Conservation (phyloP, 2,113 vertebrate genomes). For the Antigone vipio region DNA sequence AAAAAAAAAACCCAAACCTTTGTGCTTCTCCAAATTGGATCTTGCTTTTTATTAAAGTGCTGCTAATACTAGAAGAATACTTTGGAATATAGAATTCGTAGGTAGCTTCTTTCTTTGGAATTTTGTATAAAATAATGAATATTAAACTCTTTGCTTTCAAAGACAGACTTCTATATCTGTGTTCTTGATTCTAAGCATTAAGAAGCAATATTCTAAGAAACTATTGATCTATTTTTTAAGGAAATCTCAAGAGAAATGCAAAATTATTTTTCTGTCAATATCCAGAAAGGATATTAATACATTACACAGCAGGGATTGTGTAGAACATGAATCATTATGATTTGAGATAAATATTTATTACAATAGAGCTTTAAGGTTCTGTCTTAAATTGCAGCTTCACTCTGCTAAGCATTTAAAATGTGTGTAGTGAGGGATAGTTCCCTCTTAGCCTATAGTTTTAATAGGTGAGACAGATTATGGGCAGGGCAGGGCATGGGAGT, state of each 20-base stretch:
- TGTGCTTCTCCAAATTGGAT: background rate
- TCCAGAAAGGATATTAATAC: background rate
- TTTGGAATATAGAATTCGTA: background rate
- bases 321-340: background rate
- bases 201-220: background rate
- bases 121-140: background rate
- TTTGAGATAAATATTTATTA: background rate
- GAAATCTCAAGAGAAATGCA: background rate
- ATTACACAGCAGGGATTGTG: background rate
- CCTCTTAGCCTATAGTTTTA: background rate
- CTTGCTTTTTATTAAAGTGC: constrained; percentile 10
- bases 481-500: background rate
- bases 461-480: background rate
- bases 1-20: background rate
- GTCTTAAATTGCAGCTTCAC: background rate
- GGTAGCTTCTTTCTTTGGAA: background rate
- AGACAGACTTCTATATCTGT: background rate
- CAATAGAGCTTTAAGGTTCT: background rate
- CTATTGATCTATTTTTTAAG: background rate
- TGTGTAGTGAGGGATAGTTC: background rate
- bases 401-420: background rate
- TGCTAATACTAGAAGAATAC: background rate
- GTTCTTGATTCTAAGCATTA: background rate
- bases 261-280: background rate
- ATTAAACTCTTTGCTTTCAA: background rate